phyloP scores from a whole-genome alignment of 2,113 vertebrate species.

The Tragulus kanchil region DNA sequence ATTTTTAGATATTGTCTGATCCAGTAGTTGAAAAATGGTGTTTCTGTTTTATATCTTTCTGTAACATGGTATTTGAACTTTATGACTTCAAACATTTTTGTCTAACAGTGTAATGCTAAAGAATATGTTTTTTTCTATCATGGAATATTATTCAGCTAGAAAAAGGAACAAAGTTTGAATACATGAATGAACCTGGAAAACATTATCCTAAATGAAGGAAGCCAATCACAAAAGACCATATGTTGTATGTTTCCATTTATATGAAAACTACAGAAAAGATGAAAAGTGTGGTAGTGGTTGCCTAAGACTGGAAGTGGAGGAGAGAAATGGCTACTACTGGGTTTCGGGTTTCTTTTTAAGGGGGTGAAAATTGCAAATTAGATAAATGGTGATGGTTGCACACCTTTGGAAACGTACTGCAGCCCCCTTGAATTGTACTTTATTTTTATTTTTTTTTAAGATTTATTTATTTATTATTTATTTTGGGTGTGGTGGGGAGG shows the following conservation, averaged over 20 bases:
- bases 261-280: background rate
- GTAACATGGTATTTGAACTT: constrained; percentile 9
- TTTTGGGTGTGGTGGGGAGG: too few species aligned
- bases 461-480: too few species aligned
- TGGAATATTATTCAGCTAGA: constrained; percentile 23
- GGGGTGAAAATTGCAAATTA: constrained; percentile 34
- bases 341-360: too few species aligned
- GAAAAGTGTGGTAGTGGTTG: background rate
- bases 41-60: background rate
- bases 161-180: background rate
- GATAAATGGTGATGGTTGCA: background rate
- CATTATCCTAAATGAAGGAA: background rate
- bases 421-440: background rate
- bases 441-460: too few species aligned
- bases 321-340: background rate
- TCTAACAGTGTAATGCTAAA: background rate
- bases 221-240: background rate
- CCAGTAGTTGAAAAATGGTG: background rate
- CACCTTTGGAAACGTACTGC: background rate
- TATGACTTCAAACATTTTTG: background rate
- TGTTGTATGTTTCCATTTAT: background rate
- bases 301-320: background rate
- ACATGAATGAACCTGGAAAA: constrained; percentile 27
- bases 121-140: background rate
- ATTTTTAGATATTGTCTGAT: background rate